phyloP scores from a whole-genome alignment of 2,797 vertebrate species.

The Tragopan temminckii region DNA sequence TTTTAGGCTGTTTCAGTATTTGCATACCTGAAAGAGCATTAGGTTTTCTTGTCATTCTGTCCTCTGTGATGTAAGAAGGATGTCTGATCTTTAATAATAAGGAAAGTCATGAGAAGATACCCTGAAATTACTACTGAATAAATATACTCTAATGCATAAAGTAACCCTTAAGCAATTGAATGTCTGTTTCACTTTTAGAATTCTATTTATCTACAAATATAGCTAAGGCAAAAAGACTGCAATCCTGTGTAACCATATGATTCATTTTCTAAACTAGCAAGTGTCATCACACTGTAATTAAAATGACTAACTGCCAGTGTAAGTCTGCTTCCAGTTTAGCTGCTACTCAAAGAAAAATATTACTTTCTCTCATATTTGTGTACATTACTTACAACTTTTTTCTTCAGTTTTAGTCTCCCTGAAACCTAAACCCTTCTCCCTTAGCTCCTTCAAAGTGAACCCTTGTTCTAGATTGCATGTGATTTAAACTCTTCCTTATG shows the following conservation, averaged over 20 bases:
- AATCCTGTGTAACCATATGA: slow-evolving; percentile 68
- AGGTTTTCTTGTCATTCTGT: slow-evolving; percentile 28
- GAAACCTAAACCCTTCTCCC: not conserved
- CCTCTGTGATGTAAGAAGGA: slow-evolving; percentile 4
- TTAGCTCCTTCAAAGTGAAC: not conserved
- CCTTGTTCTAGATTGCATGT: not conserved
- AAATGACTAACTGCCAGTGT: slow-evolving; percentile 68
- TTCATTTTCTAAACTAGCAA: slow-evolving; percentile 69
- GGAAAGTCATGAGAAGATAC: slow-evolving; percentile 44
- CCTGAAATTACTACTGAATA: slow-evolving; percentile 36
- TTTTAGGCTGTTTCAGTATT: not conserved
- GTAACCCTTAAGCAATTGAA: slow-evolving; percentile 56
- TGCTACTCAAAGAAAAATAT: slow-evolving; percentile 25
- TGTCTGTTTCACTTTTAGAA: slow-evolving; percentile 55
- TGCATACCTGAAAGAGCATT: slow-evolving; percentile 2
- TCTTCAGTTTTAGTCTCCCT: not conserved
- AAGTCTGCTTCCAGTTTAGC: slow-evolving; percentile 50
- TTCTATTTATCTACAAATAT: slow-evolving; percentile 34
- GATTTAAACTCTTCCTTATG: not conserved
- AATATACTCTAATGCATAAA: not conserved
- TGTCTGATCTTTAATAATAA: slow-evolving; percentile 25
- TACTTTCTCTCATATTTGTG: not conserved
- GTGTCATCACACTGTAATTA: slow-evolving; percentile 73
- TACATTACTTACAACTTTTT: not conserved
- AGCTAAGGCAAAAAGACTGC: slow-evolving; percentile 41